Evolutionary conservation across 2,888 invertebrate genomes (phyloP).

Genomic region (Geotrupes spiniger): DNA sequence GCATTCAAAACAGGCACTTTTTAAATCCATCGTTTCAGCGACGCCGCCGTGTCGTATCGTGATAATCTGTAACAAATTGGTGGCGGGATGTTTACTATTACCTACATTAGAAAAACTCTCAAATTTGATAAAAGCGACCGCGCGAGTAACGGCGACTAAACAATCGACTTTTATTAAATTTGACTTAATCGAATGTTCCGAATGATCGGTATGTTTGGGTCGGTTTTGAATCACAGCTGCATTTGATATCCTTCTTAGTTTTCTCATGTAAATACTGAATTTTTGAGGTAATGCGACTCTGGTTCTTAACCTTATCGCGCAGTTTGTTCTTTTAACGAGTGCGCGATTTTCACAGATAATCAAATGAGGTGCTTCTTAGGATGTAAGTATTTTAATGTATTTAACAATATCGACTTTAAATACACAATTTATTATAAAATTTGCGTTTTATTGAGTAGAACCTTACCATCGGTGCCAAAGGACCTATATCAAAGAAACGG

Average conservation of each 20-base stretch:
- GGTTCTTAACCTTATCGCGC: conserved; percentile 36
- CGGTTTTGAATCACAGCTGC: conserved; percentile 48
- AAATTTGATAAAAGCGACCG: conserved; percentile 18
- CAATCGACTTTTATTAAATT: conserved; percentile 19
- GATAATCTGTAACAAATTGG: conserved; percentile 21
- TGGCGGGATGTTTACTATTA: conserved; percentile 18
- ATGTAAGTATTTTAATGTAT: conserved; percentile 3
- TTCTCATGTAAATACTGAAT: conserved; percentile 31
- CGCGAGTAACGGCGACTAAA: background rate
- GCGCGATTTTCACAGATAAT: conserved; percentile 12
- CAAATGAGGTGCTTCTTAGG: conserved; percentile 18
- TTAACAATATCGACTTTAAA: conserved; percentile 8
- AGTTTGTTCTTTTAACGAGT: conserved; percentile 8
- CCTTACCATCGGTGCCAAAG: too few species aligned
- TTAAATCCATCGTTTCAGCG: background rate
- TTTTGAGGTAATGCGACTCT: conserved; percentile 39
- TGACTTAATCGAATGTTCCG: conserved; percentile 16
- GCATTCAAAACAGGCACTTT: background rate
- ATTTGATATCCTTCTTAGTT: conserved; percentile 31
- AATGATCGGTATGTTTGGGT: background rate
- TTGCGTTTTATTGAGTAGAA: conserved; percentile 3
- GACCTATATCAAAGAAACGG: too few species aligned
- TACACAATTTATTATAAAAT: background rate
- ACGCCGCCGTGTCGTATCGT: conserved; percentile 12
- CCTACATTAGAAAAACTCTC: conserved; percentile 11